Evolutionary conservation across 1,140 invertebrate genomes (phyloP), one percentile per base, ranked within the genome.

Genomic region (Zeugodacus cucurbitae): DNA sequence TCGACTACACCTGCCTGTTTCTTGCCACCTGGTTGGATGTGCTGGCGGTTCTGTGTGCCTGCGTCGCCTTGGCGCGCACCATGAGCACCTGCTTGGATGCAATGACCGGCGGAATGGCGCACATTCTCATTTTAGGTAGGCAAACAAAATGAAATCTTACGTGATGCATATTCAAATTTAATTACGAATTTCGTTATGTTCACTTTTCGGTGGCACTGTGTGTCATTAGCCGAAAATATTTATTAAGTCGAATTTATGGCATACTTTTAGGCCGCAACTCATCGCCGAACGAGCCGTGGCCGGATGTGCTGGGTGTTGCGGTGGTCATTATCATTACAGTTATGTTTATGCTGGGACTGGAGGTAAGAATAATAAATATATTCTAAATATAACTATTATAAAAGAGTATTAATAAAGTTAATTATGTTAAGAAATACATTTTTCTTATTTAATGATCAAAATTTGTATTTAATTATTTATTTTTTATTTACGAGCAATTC

Each of bases 261-360:
- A 62, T 89, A 87, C 57, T 89, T 89, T 86, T 82, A 92, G 94
- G 94, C n/a, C 91, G 95, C 86, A 93, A 93, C 88, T 91, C 94
- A 87, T 93, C 94, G 8, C 90, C 93, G 22, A 95, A 95, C 3
- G 96, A 96, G 91, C 95, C 96, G 6, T 96, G 95, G 95, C 95
- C 96, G 70, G 96, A 96, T 93, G 95, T 96, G 1, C 90, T 96
- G 29, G 96, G 96, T n/a, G 95, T 96, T 8, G 95, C 95, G 0
- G 95, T 96, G 20, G 95, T 96, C 4, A 94, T 95, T 90, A 94
- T 96, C 3, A 95, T 96, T 4, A 96, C 95, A 8, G 94, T 94
- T 85, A 95, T 96, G 94, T 96, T 96, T 90, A 96, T 96, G 95
- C 94, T 96, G 90, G 96, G 96, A 26, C 92, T 96, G 62, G 96